Conservation (phyloP, 2,113 vertebrate genomes). For the Trematocara macrostoma region DNA sequence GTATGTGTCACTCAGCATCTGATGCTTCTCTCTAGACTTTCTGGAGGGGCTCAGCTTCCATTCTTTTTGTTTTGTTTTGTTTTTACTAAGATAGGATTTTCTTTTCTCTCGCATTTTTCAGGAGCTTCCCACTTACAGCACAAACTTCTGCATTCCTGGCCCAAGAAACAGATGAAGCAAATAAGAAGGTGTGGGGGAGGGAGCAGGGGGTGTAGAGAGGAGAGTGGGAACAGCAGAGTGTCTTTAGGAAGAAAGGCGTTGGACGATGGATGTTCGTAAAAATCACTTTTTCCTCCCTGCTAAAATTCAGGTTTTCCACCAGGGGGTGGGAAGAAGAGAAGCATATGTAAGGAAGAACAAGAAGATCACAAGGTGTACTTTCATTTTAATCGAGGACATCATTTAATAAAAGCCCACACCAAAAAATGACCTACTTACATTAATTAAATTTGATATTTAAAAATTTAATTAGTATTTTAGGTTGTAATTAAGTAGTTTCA, state of each 20-base stretch:
- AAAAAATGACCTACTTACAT: conserved; percentile 49
- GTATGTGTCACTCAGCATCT: conserved; percentile 77
- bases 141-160: conserved; percentile 11
- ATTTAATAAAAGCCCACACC: conserved; percentile 38
- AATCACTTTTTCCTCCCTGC: background rate
- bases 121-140: conserved; percentile 3
- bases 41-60: conserved; percentile 57
- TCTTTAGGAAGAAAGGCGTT: background rate
- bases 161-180: background rate
- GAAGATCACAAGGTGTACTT: conserved; percentile 8
- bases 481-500: conserved; percentile 43
- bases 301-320: background rate
- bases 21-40: conserved; percentile 63
- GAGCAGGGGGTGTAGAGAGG: background rate
- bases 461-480: conserved; percentile 47
- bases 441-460: conserved; percentile 54
- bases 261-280: background rate
- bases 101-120: conserved; percentile 28
- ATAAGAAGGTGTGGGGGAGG: background rate
- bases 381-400: conserved; percentile 6
- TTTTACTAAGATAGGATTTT: conserved; percentile 24
- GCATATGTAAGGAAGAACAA: background rate
- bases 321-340: background rate
- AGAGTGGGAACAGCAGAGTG: background rate
- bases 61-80: conserved; percentile 27